Evolutionary conservation across 2,888 invertebrate species (phyloP), one percentile per base, ranked within the genome.

Genomic region (Therioaphis trifolii): DNA sequence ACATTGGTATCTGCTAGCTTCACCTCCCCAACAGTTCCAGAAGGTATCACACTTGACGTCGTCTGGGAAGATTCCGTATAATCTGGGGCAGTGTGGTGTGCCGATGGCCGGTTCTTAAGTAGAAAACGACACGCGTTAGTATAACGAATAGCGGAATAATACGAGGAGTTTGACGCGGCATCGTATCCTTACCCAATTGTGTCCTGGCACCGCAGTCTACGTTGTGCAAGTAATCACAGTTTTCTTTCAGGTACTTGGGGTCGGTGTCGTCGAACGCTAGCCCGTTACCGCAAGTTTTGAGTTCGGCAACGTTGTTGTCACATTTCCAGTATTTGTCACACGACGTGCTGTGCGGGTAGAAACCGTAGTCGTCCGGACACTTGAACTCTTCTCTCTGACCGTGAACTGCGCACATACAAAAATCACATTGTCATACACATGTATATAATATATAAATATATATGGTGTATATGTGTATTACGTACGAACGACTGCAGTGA

Each of bases 21-120:
- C 96, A 78, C 97, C 97, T 90, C 96, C 96, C 96, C 97, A 97
- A 90, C 97, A 97, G 90, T 96, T 96, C 95, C 96, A 97, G 94
- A 97, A 97, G 21, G 95, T 94, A 89, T 96, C 95, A 89, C 97
- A 97, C 89, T 96, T 95, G 87, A 90, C 90, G 82, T 93, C 94
- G 88, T 97, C 96, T 86, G 96, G 90, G 92, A 96, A 97, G 91
- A 97, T 96, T 88, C 97, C 97, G 89, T 96, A 97, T 86, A 97
- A 90, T 85, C 96, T 91, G 69, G 94, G 89, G 89, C 97, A 97
- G 89, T 97, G 95, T 15, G 95, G 91, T 24, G 96, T 55, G 84
- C 93, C 90, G 88, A 96, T 93, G 88, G 97, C 92, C 46, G 96
- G 95, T 89, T 97, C 95, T 95, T n/a, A 88, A 40, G 4, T n/a